Base-by-base conservation (phyloP, 2,888 invertebrate species). In the Drosophila prolongata region DNA sequence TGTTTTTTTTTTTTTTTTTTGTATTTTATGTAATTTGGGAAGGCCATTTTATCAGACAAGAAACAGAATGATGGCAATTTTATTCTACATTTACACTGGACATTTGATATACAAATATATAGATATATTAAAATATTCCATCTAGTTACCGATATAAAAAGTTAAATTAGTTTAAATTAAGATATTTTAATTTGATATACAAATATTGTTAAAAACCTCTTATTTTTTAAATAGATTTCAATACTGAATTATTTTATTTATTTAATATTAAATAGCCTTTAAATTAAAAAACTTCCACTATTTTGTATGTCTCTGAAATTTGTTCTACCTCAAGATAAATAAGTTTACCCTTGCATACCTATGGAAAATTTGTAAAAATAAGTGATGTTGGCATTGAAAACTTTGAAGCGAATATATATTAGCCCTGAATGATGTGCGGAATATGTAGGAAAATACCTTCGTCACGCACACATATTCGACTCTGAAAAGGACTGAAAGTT, bases 401-500 rank as follows among this genome's bases (percentile, higher is more conserved):
- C 16, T 42, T 60, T 34, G 10, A 14, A 16, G 8, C n/a, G 42
- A 42, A 42, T 42, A 35, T 42, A 35, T 64, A 64, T 64, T 62
- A 64, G 42, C 35, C 3, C 0, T 3, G 13, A 42, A 37, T 64
- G 64, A 65, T 65, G 65, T 46, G 66, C 43, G 19, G 37, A 37
- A 50, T 50, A 30, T 37, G 37, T 10, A 52, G 44, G n/a, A 10
- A 30, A 35, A 52, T 24, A 24, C 38, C 67, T 27, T 46, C 34
- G 54, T 66, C 65, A 66, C 65, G 68, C 68, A 43, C 62, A 27
- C 13, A 37, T 64, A 16, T 37, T 40, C 27, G 47, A 3, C 64
- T 50, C 11, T 14, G 19, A 38, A 52, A 43, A 19, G 56, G 14
- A n/a, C 58, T 19, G 37, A 30, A 37, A 49, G 19, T 50, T 52